Conservation (phyloP, 2,888 invertebrate species). For the Epistrophella euchroma region DNA sequence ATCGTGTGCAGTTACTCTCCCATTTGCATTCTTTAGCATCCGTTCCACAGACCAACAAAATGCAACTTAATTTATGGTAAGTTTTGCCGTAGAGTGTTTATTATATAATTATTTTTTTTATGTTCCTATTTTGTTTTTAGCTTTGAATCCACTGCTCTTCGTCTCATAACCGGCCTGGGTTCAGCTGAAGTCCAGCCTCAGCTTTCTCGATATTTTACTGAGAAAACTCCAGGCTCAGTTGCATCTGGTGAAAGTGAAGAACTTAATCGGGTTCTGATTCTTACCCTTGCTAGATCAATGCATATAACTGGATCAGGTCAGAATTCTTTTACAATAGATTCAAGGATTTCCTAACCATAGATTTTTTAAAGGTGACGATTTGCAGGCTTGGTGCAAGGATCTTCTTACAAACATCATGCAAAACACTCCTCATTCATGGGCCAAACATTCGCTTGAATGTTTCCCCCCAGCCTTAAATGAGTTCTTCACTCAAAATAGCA, state of each 20-base stretch:
- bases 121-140: slow-evolving; percentile 80
- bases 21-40: slow-evolving; percentile 96
- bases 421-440: slow-evolving; percentile 98
- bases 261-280: slow-evolving; percentile 95
- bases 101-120: not conserved
- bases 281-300: slow-evolving; percentile 96
- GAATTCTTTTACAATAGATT: not conserved
- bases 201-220: slow-evolving; percentile 94
- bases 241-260: slow-evolving; percentile 98
- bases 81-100: not conserved
- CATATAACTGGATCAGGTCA: slow-evolving; percentile 93
- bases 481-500: slow-evolving; percentile 94
- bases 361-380: slow-evolving; percentile 80
- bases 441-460: slow-evolving; percentile 94
- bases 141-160: slow-evolving; percentile 94
- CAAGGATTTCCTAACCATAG: not conserved
- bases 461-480: slow-evolving; percentile 95
- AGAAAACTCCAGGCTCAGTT: slow-evolving; percentile 89
- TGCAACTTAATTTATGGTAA: slow-evolving; percentile 95
- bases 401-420: slow-evolving; percentile 95
- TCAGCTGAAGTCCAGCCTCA: slow-evolving; percentile 97
- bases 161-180: slow-evolving; percentile 94
- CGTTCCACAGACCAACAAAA: slow-evolving; percentile 97
- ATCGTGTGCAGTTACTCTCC: slow-evolving; percentile 95
- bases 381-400: slow-evolving; percentile 93